phyloP scores from a whole-genome alignment of 2,888 invertebrate species.

The Stenoptilia bipunctidactyla region DNA sequence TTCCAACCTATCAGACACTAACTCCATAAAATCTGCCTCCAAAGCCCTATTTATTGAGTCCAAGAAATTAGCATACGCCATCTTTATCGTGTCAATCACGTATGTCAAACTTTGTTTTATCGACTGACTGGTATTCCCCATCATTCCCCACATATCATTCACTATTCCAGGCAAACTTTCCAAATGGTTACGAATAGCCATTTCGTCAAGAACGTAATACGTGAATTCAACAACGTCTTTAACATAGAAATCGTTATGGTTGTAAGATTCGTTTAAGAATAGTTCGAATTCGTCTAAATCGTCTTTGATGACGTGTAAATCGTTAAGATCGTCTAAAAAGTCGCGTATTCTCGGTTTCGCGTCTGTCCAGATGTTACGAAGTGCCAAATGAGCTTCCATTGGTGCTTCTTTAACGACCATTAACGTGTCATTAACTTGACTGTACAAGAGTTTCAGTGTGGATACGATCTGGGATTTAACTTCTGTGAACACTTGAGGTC shows the following conservation, averaged over 20 bases:
- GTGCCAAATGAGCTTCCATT: constrained; percentile 76
- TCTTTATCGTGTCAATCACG: constrained; percentile 80
- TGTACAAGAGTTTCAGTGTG: constrained; percentile 43
- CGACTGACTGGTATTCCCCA: constrained; percentile 87
- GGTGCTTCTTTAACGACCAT: constrained; percentile 64
- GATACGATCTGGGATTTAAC: constrained; percentile 41
- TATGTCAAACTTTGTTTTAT: constrained; percentile 81
- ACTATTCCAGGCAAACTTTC: constrained; percentile 84
- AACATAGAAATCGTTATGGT: constrained; percentile 86
- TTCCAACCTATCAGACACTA: constrained; percentile 77
- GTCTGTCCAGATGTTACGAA: constrained; percentile 81
- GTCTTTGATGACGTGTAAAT: constrained; percentile 78
- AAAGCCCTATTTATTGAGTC: constrained; percentile 78
- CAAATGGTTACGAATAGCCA: constrained; percentile 82
- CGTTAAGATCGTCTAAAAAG: constrained; percentile 80
- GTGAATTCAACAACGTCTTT: constrained; percentile 81
- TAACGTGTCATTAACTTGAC: constrained; percentile 53
- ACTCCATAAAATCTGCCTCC: constrained; percentile 81
- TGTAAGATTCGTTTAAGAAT: constrained; percentile 82
- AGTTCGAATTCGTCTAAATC: constrained; percentile 78
- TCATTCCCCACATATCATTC: constrained; percentile 86
- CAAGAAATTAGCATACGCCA: constrained; percentile 77
- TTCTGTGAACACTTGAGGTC: constrained; percentile 77
- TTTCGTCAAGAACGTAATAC: constrained; percentile 79
- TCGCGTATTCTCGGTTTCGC: constrained; percentile 77